Evolutionary conservation across 2,797 vertebrate species (phyloP).

Genomic region (Microctenopoma stevenorrisi): DNA sequence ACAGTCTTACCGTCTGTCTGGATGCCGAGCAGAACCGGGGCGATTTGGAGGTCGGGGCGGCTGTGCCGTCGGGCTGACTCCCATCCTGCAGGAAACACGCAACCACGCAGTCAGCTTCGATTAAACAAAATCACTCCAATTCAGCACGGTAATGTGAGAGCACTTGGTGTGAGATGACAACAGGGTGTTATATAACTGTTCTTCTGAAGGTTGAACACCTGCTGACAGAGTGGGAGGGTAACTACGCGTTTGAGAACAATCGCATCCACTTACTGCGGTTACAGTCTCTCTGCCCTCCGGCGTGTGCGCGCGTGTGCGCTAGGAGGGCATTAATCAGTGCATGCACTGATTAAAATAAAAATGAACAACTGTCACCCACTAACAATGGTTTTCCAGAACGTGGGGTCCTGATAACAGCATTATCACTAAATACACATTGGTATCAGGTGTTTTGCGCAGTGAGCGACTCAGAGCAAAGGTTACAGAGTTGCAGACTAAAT

Average conservation of each 20-base stretch:
- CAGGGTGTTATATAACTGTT: slow-evolving; percentile 41
- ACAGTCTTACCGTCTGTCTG: slow-evolving; percentile 68
- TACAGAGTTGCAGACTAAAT: slow-evolving; percentile 8
- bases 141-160: not conserved
- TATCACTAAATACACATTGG: slow-evolving; percentile 58
- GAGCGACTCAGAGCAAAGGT: slow-evolving; percentile 22
- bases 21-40: slow-evolving; percentile 57
- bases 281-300: not conserved
- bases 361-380: not conserved
- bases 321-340: not conserved
- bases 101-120: not conserved
- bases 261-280: not conserved
- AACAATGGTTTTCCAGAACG: slow-evolving; percentile 26
- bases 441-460: slow-evolving; percentile 28
- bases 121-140: not conserved
- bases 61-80: slow-evolving; percentile 56
- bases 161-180: slow-evolving; percentile 14
- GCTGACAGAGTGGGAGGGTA: slow-evolving; percentile 21
- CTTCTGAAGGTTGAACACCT: slow-evolving; percentile 19
- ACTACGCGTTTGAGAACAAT: not conserved
- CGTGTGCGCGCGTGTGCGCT: not conserved
- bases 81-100: slow-evolving; percentile 68
- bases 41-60: slow-evolving; percentile 44
- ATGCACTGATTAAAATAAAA: not conserved
- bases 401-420: slow-evolving; percentile 30